Percentiles rank a stretch among this genome's conserved stretches.
phyloP scores from a whole-genome alignment of 2,888 invertebrate genomes.

The Fissipunctia ypsillon region DNA sequence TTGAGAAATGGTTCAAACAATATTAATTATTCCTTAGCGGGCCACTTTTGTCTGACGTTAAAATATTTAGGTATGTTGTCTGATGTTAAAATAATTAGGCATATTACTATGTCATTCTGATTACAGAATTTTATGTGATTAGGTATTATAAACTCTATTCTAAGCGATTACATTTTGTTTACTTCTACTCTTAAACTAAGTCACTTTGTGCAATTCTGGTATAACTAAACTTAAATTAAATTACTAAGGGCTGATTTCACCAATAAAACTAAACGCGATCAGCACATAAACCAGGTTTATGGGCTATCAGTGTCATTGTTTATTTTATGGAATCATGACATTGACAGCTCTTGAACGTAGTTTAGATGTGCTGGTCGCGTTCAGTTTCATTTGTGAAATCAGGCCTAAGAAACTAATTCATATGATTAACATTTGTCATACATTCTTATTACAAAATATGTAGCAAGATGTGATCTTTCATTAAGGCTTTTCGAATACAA shows the following conservation, averaged over 20 bases:
- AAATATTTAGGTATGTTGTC: not conserved
- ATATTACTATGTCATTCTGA: constrained; percentile 14
- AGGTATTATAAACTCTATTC: not conserved
- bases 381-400: too few species aligned
- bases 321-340: too few species aligned
- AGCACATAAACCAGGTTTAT: too few species aligned
- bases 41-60: not conserved
- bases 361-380: too few species aligned
- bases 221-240: constrained; percentile 22
- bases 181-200: constrained; percentile 28
- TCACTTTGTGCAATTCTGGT: constrained; percentile 85
- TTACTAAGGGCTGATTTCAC: too few species aligned
- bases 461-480: constrained; percentile 77
- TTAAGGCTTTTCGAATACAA: constrained; percentile 41
- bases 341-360: too few species aligned
- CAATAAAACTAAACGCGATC: too few species aligned
- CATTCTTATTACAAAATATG: constrained; percentile 78
- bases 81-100: not conserved
- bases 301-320: too few species aligned
- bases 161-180: constrained; percentile 8
- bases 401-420: too few species aligned
- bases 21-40: not conserved
- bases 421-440: constrained; percentile 61
- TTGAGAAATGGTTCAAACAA: not conserved
- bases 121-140: constrained; percentile 12